Evolutionary conservation across 2,113 vertebrate species (phyloP).

Genomic region (Geococcyx californianus): DNA sequence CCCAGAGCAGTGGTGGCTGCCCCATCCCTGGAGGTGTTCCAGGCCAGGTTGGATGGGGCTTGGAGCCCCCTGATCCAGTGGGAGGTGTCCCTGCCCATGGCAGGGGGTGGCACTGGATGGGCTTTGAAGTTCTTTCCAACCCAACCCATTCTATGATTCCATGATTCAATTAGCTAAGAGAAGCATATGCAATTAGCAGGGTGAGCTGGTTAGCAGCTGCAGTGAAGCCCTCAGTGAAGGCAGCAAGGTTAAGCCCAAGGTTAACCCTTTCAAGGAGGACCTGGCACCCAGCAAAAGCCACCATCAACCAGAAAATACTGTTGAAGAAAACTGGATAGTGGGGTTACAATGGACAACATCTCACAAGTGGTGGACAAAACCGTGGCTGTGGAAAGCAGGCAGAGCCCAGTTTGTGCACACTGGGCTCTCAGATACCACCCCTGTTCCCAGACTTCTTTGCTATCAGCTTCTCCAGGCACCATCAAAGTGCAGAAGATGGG

Average conservation of each 20-base stretch:
- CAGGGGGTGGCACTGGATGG: too few species aligned
- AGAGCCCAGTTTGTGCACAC: background rate
- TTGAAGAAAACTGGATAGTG: background rate
- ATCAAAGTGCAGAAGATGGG: background rate
- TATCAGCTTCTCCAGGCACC: background rate
- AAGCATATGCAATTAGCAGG: background rate
- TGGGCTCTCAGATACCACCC: background rate
- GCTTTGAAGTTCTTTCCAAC: too few species aligned
- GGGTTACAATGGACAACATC: background rate
- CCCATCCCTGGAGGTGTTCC: too few species aligned
- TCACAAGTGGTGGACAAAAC: background rate
- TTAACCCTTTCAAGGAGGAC: too few species aligned
- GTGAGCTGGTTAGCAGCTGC: background rate
- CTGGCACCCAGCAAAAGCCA: background rate
- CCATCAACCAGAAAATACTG: background rate
- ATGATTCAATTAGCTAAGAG: background rate
- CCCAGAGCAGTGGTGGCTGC: too few species aligned
- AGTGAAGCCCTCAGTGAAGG: background rate
- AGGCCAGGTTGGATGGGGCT: too few species aligned
- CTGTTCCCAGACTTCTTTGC: background rate
- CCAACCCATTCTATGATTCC: too few species aligned
- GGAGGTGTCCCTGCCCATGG: too few species aligned
- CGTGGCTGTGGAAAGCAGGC: background rate
- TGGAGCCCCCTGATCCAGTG: too few species aligned
- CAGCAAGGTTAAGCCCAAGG: background rate